These are phyloP conservation scores for Oreochromis aureus DNA, from an alignment of 2,113 vertebrate genomes.

Conservation along the genomic window DNA sequence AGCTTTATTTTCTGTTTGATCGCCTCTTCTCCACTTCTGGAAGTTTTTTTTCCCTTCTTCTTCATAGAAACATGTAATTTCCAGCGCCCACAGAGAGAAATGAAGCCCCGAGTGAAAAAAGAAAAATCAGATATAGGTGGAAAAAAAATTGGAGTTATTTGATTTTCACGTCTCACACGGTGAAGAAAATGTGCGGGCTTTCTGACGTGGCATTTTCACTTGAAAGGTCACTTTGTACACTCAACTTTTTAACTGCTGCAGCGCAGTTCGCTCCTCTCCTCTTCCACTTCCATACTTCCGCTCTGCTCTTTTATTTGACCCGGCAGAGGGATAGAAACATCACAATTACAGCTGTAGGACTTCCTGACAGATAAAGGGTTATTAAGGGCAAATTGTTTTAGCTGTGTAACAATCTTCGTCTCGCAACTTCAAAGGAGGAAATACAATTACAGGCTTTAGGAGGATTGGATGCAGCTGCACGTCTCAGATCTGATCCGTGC, in stretches of 20 bases:
- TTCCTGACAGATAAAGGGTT: not conserved
- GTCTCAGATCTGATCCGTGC: not conserved
- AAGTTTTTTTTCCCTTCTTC: not conserved
- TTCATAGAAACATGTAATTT: not conserved
- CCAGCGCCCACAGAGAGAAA: not conserved
- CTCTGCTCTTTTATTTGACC: not conserved
- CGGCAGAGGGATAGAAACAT: not conserved
- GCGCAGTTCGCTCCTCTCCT: not conserved
- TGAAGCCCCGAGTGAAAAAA: not conserved
- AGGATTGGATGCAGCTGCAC: not conserved
- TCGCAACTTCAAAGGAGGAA: not conserved
- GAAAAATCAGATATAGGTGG: not conserved
- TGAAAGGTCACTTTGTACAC: not conserved
- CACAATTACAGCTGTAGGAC: not conserved
- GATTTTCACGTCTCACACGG: not conserved
- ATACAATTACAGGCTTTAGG: not conserved
- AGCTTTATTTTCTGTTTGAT: not conserved
- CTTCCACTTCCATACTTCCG: not conserved
- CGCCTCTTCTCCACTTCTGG: not conserved
- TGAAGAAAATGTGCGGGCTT: not conserved
- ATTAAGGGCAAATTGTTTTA: not conserved
- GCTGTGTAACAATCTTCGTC: not conserved
- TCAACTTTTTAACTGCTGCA: not conserved
- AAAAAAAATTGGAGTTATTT: not conserved
- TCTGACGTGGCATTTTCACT: not conserved